Base-by-base conservation (phyloP, 2,113 vertebrate species). In the Scomber scombrus region DNA sequence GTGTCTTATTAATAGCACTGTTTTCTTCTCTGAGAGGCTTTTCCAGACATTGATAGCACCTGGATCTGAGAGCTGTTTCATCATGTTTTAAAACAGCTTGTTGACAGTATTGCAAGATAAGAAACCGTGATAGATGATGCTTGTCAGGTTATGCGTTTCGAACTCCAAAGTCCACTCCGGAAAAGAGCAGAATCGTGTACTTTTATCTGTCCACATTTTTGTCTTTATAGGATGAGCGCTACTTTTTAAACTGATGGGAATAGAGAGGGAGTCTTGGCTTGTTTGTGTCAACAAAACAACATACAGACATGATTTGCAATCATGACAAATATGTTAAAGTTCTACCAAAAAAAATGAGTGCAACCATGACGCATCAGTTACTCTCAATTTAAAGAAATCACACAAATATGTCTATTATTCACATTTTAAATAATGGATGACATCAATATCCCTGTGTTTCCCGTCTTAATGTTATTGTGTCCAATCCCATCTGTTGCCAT, bases 61-160 rank as follows among this genome's bases (percentile, higher is more conserved):
- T 80, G 68, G 69, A 82, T 76, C 81, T 71, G 64, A 85, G 77
- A 56, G 85, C 71, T 58, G 77, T 65, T 91, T 89, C 80, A 87
- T 89, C 82, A 75, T 57, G 78, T 91, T 88, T 80, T 87, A 88
- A 85, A 89, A 79, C 60, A 57, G 77, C 73, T 66, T 72, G 78
- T 73, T 89, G 91, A 91, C 87, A 85, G 86, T 69, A 47, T 31
- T n/a, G 70, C 54, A 45, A 66, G 73, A 87, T 81, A 93, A 90
- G 86, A 87, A 86, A 79, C 45, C 0, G 75, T 88, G 85, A 89
- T 77, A 68, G 83, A 92, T 80, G 81, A 71, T 29, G 56, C 73
- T 82, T 67, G 85, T 85, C 85, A 85, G 64, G 47, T 66, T 74
- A 29, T 51, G 68, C 3, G 46, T 71, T 76, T 87, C 60, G 75